Evolutionary conservation across 2,888 invertebrate species (phyloP).

Genomic region (Synergus itoensis): DNA sequence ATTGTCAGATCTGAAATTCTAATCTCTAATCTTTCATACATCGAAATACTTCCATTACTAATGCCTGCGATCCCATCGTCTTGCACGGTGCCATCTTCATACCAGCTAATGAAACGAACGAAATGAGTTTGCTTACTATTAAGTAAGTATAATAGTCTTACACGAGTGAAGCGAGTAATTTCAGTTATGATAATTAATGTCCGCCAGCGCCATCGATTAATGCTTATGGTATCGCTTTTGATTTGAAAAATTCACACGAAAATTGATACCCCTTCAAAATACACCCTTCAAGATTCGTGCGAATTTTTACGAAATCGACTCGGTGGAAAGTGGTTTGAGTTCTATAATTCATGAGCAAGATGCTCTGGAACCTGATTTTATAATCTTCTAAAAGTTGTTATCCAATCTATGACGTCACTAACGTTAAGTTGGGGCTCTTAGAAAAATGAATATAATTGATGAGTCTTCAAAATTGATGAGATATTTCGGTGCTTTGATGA

Average conservation of each 20-base stretch:
- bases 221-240: slow-evolving; percentile 11
- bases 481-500: not conserved
- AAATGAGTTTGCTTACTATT: slow-evolving; percentile 5
- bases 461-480: not conserved
- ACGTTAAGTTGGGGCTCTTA: not conserved
- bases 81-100: slow-evolving; percentile 34
- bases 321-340: slow-evolving; percentile 13
- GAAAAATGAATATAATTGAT: slow-evolving; percentile 4
- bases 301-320: not conserved
- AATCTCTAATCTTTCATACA: slow-evolving; percentile 43
- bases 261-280: not conserved
- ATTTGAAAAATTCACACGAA: slow-evolving; percentile 14
- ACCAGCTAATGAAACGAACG: slow-evolving; percentile 27
- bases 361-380: not conserved
- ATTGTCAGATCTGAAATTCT: slow-evolving; percentile 47
- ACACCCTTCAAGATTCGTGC: not conserved
- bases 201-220: slow-evolving; percentile 61
- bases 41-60: slow-evolving; percentile 47
- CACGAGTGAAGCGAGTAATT: not conserved
- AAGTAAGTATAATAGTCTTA: not conserved
- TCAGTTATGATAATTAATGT: slow-evolving; percentile 40
- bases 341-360: not conserved
- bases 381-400: not conserved
- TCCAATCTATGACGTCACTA: not conserved
- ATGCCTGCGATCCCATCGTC: slow-evolving; percentile 63